Percentiles rank a stretch among this genome's conserved stretches.
phyloP scores from a whole-genome alignment of 2,797 vertebrate genomes.

The Urosaurus nigricauda region DNA sequence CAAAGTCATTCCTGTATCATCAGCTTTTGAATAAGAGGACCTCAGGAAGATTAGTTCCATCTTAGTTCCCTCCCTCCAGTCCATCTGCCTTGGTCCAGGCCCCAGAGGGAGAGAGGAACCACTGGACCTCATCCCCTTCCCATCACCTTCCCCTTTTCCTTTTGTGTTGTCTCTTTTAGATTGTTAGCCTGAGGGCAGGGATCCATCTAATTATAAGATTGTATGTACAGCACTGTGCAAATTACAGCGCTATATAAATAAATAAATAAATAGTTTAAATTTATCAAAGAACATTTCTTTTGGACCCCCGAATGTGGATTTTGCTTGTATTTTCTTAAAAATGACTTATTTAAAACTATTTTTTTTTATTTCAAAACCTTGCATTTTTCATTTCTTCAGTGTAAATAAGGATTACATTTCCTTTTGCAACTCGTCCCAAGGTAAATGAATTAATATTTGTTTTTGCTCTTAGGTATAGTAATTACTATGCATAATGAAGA shows the following conservation, averaged over 20 bases:
- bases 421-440: constrained; percentile 25
- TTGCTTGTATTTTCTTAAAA: constrained; percentile 10
- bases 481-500: constrained; percentile 36
- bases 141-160: no score
- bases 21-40: neutral
- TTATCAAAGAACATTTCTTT: neutral
- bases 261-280: no score
- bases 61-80: no score
- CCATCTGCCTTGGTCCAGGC: no score
- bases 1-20: neutral
- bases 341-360: constrained; percentile 30
- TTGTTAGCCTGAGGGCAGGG: no score
- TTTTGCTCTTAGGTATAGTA: constrained; percentile 35
- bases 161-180: no score
- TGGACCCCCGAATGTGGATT: constrained; percentile 12
- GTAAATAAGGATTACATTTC: constrained; percentile 32
- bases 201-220: no score
- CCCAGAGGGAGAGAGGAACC: no score
- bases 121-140: no score
- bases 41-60: neutral
- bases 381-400: constrained; percentile 34
- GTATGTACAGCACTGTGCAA: no score
- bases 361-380: constrained; percentile 27
- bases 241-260: no score
- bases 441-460: constrained; percentile 39